Conservation (phyloP, 2,797 vertebrate species). For the Phrynocephalus vlangalii region DNA sequence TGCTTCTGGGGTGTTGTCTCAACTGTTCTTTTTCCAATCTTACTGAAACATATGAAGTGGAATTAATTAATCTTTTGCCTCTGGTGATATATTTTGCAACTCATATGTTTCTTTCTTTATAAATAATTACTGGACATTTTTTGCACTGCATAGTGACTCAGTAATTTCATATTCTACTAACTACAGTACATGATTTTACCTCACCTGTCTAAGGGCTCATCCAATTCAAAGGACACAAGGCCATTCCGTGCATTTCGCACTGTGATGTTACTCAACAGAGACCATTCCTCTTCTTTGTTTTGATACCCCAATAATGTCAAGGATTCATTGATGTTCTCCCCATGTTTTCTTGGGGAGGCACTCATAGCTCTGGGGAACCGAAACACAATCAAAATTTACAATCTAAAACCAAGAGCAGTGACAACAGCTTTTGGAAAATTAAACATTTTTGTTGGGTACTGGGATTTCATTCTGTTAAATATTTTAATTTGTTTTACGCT, state of each 20-base stretch:
- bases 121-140: neutral
- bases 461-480: neutral
- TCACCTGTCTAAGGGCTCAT: conserved; percentile 86
- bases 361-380: conserved; percentile 73
- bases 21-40: too few relatives aligned
- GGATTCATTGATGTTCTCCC: conserved; percentile 74
- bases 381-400: neutral
- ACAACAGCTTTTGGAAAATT: neutral
- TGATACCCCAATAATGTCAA: conserved; percentile 80
- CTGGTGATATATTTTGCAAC: neutral
- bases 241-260: conserved; percentile 82
- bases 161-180: neutral
- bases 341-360: conserved; percentile 74
- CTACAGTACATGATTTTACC: neutral
- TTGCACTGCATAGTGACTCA: neutral
- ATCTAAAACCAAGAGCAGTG: neutral
- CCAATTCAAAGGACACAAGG: conserved; percentile 86
- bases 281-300: conserved; percentile 83
- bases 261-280: conserved; percentile 78
- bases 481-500: neutral
- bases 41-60: neutral
- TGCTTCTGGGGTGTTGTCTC: too few relatives aligned
- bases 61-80: neutral
- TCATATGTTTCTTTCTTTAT: neutral
- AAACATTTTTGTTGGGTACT: neutral